Percentiles rank a stretch among this genome's conserved stretches.
Evolutionary conservation across 2,797 vertebrate genomes (phyloP).

Genomic region (Pangasius sanitwongsei): DNA sequence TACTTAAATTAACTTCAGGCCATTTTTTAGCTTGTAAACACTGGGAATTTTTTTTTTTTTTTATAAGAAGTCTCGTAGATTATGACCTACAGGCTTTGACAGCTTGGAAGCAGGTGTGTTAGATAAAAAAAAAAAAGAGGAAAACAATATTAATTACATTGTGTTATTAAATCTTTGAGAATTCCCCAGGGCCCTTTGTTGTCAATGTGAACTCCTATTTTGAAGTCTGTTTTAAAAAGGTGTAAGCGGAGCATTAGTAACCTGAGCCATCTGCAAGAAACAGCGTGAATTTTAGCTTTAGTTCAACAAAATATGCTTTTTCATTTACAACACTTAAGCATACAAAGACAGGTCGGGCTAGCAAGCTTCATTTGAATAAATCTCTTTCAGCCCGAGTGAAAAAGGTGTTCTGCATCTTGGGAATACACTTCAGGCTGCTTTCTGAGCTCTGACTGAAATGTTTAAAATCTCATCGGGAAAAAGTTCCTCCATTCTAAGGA

Average conservation of each 20-base stretch:
- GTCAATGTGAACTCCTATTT: not conserved
- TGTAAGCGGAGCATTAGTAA: not conserved
- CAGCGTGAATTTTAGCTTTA: not conserved
- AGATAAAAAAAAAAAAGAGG: not conserved
- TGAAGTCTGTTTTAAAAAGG: not conserved
- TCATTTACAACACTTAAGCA: not conserved
- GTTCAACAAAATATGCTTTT: not conserved
- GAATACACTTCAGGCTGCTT: slow-evolving; percentile 22
- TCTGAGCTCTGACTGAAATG: not conserved
- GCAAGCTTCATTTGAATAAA: slow-evolving; percentile 24
- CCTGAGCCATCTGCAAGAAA: not conserved
- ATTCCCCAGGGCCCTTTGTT: not conserved
- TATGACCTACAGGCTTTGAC: slow-evolving; percentile 15
- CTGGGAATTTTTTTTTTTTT: not conserved
- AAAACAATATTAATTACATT: slow-evolving; percentile 25
- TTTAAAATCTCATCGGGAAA: slow-evolving; percentile 60
- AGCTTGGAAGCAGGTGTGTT: not conserved
- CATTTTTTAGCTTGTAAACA: not conserved
- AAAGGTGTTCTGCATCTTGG: slow-evolving; percentile 2
- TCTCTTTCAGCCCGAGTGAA: not conserved
- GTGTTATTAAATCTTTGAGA: not conserved
- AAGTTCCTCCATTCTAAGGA: slow-evolving; percentile 61
- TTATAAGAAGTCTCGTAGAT: not conserved
- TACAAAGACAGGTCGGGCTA: not conserved
- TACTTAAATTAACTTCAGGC: not conserved